Percentiles rank a stretch among this genome's conserved stretches.
phyloP scores from a whole-genome alignment of 2,888 invertebrate species.

The Conus canariensis region DNA sequence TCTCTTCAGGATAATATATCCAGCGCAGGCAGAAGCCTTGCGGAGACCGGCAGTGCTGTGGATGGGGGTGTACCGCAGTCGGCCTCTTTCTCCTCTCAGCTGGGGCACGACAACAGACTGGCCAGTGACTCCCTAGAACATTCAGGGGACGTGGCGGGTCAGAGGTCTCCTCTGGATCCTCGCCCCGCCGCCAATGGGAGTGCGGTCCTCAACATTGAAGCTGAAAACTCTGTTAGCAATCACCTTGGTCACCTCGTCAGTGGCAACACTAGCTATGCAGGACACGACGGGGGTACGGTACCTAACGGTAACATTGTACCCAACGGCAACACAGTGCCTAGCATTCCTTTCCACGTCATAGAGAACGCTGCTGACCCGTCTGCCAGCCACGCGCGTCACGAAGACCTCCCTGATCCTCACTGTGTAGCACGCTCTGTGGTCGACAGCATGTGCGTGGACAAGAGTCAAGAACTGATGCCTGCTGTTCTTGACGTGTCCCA shows the following conservation, averaged over 20 bases:
- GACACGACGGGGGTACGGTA: background rate
- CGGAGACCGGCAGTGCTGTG: background rate
- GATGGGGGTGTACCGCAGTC: background rate
- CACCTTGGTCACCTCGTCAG: background rate
- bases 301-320: background rate
- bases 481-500: background rate
- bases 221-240: too few species aligned
- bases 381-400: background rate
- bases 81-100: background rate
- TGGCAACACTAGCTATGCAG: background rate
- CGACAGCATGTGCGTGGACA: background rate
- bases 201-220: background rate
- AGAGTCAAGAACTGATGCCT: background rate
- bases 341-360: background rate
- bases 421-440: background rate
- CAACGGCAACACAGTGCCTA: background rate
- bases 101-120: background rate
- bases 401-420: background rate
- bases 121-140: background rate
- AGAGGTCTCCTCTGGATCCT: too few species aligned
- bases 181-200: background rate
- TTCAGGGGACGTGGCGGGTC: background rate
- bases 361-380: background rate
- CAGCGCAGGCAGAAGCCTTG: background rate
- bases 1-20: background rate